phyloP scores from a whole-genome alignment of 2,888 invertebrate species.

The Cylloceria caligata region DNA sequence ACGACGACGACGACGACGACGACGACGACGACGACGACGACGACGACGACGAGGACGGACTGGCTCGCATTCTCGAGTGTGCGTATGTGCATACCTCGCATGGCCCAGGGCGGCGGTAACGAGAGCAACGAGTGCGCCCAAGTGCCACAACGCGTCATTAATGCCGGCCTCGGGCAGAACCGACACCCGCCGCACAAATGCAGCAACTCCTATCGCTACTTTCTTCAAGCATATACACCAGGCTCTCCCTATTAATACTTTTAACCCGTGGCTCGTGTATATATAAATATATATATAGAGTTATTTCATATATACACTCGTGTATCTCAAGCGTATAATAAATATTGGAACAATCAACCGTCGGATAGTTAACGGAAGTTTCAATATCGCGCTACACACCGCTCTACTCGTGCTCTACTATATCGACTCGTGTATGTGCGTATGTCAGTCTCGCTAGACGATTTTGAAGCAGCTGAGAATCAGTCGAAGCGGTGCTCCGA shows the following conservation, averaged over 20 bases:
- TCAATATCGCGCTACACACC: slow-evolving; percentile 43
- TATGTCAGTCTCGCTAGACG: slow-evolving; percentile 12
- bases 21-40: slow-evolving; percentile 11
- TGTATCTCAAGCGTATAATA: slow-evolving; percentile 6
- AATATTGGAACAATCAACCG: slow-evolving; percentile 30
- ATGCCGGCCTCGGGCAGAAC: slow-evolving; percentile 76
- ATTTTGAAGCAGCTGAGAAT: slow-evolving; percentile 28
- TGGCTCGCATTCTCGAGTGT: slow-evolving; percentile 23
- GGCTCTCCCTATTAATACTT: slow-evolving; percentile 46
- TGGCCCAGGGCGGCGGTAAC: slow-evolving; percentile 78
- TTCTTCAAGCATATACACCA: slow-evolving; percentile 23
- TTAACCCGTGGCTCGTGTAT: slow-evolving; percentile 1
- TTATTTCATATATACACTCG: slow-evolving; percentile 11
- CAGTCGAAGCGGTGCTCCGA: not conserved
- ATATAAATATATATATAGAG: not conserved
- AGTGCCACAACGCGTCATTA: slow-evolving; percentile 76
- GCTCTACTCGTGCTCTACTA: not conserved
- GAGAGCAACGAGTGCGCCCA: slow-evolving; percentile 77
- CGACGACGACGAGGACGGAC: slow-evolving; percentile 37
- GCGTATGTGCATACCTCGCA: slow-evolving; percentile 41
- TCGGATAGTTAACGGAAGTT: slow-evolving; percentile 53
- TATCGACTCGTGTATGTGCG: not conserved
- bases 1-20: slow-evolving; percentile 33
- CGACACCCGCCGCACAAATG: slow-evolving; percentile 46
- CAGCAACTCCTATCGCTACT: slow-evolving; percentile 53